phyloP scores from a whole-genome alignment of 2,888 invertebrate species.

The Pandemis heparana region DNA sequence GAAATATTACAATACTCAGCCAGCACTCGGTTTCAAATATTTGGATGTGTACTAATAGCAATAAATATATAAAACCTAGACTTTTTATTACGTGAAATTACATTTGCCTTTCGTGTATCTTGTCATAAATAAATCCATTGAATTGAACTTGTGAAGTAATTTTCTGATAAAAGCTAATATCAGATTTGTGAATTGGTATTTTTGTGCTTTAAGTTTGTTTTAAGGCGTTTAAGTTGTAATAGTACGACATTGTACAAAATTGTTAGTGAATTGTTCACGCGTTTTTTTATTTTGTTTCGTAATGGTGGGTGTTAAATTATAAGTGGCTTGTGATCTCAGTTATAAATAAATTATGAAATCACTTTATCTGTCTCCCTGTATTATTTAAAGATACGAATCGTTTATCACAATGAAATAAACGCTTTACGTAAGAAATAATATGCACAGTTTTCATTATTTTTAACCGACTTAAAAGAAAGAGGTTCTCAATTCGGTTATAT shows the following conservation, averaged over 20 bases:
- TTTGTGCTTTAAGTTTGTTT: slow-evolving; percentile 18
- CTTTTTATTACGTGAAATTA: slow-evolving; percentile 1
- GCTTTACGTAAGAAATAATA: too few species aligned
- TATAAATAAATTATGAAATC: slow-evolving; percentile 72
- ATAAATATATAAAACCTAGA: neutral
- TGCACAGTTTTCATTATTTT: too few species aligned
- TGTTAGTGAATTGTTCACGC: slow-evolving; percentile 31
- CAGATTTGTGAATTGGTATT: slow-evolving; percentile 4
- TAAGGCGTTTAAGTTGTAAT: slow-evolving; percentile 18
- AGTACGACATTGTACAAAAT: slow-evolving; percentile 26
- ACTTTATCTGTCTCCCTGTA: slow-evolving; percentile 37
- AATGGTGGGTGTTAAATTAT: slow-evolving; percentile 70
- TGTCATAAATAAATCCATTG: neutral
- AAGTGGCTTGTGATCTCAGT: slow-evolving; percentile 82
- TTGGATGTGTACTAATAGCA: neutral
- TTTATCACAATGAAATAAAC: too few species aligned
- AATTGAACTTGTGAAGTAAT: neutral
- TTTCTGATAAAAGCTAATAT: neutral
- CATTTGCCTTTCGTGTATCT: neutral
- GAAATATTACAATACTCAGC: neutral
- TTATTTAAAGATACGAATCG: neutral
- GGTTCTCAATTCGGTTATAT: too few species aligned
- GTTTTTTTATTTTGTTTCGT: slow-evolving; percentile 56
- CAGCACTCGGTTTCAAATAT: slow-evolving; percentile 3
- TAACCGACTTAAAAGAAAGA: too few species aligned